A percentile compares a stretch with the other conserved stretches of the same genome.
These are phyloP conservation scores for Vimba vimba DNA, from an alignment of 2,113 vertebrate genomes.

Conservation along the genomic window DNA sequence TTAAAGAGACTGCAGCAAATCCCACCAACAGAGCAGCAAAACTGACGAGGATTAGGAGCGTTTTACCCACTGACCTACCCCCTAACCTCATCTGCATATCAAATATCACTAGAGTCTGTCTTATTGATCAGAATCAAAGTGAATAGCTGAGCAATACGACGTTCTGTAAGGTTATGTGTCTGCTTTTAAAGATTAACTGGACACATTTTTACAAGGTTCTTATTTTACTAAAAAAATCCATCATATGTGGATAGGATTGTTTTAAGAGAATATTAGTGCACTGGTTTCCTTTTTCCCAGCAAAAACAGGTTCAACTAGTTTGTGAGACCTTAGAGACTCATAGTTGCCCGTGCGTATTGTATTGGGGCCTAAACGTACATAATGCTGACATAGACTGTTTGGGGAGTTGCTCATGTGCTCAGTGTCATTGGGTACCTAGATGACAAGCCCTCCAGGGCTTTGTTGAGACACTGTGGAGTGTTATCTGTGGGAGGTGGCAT, in stretches of 20 bases:
- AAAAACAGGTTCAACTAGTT: constrained; percentile 24
- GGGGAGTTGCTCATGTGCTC: not conserved
- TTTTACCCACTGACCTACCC: not conserved
- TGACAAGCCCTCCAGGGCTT: constrained; percentile 90
- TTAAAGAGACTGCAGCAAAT: constrained; percentile 27
- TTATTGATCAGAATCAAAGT: constrained; percentile 10
- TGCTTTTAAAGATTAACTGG: not conserved
- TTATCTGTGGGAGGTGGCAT: constrained; percentile 82
- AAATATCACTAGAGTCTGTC: constrained; percentile 15
- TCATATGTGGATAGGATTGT: not conserved
- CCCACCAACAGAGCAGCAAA: constrained; percentile 19
- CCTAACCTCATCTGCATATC: constrained; percentile 28
- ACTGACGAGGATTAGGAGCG: constrained; percentile 53
- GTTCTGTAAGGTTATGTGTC: not conserved
- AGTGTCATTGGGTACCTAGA: constrained; percentile 82
- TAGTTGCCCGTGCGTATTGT: not conserved
- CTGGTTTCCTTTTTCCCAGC: constrained; percentile 5
- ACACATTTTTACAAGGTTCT: not conserved
- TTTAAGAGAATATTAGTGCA: not conserved
- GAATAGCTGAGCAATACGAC: not conserved
- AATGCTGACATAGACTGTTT: not conserved
- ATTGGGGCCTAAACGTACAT: not conserved
- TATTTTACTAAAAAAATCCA: not conserved
- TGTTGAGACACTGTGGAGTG: constrained; percentile 94
- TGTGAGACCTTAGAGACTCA: not conserved